phyloP scores from a whole-genome alignment of 2,888 invertebrate genomes.

The Eristalis arbustorum region DNA sequence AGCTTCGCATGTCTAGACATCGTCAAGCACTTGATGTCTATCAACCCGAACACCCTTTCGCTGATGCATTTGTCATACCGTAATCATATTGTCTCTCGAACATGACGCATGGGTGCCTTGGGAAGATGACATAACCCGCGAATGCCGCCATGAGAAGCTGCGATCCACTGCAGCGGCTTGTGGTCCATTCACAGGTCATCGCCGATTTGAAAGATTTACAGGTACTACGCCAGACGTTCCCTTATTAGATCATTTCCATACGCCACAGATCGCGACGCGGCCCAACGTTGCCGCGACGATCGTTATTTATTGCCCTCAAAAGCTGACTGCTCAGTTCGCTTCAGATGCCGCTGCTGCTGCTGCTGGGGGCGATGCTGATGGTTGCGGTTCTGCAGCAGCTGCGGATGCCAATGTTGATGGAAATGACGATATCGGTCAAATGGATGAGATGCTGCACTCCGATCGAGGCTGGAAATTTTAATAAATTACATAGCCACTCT shows the following conservation, averaged over 20 bases:
- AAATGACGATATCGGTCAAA: constrained; percentile 57
- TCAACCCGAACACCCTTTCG: constrained; percentile 18
- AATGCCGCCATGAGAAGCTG: background rate
- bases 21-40: constrained; percentile 36
- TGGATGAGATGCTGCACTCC: constrained; percentile 30
- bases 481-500: constrained; percentile 50
- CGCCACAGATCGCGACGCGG: constrained; percentile 9
- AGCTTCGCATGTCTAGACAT: constrained; percentile 57
- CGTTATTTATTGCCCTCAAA: constrained; percentile 47
- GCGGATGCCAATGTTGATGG: constrained; percentile 13
- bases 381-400: background rate
- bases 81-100: constrained; percentile 13
- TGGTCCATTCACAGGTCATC: constrained; percentile 26
- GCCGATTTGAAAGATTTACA: constrained; percentile 25
- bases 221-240: constrained; percentile 7
- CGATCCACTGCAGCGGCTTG: background rate
- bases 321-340: constrained; percentile 12
- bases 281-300: constrained; percentile 31
- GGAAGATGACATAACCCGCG: constrained; percentile 38
- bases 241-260: constrained; percentile 61
- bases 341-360: constrained; percentile 3
- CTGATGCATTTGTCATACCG: constrained; percentile 38
- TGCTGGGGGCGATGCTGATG: background rate
- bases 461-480: constrained; percentile 34
- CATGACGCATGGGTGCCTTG: constrained; percentile 12